Conservation (phyloP, 2,113 vertebrate genomes). For the Poeciliopsis prolifica region DNA sequence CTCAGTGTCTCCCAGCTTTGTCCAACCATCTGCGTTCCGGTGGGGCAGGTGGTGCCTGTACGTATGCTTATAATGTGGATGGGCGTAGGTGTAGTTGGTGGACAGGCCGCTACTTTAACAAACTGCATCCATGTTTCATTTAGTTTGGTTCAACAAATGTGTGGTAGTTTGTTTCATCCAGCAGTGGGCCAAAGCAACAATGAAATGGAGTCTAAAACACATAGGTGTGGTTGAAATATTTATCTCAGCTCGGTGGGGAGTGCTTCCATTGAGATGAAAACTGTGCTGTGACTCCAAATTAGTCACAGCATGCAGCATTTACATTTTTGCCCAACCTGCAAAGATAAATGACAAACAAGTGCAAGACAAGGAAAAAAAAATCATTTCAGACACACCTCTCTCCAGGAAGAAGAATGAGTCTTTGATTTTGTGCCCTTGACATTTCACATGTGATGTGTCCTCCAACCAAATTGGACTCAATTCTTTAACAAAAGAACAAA, state of each 20-base stretch:
- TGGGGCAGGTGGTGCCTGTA: neutral
- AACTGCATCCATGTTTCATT: neutral
- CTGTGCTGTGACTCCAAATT: slow-evolving; percentile 39
- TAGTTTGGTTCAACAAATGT: slow-evolving; percentile 7
- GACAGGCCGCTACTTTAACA: slow-evolving; percentile 17
- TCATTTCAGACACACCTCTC: slow-evolving; percentile 15
- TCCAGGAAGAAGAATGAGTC: slow-evolving; percentile 10
- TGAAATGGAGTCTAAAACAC: slow-evolving; percentile 10
- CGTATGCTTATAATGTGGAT: slow-evolving; percentile 7
- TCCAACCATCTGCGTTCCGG: slow-evolving; percentile 54
- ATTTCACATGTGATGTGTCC: slow-evolving; percentile 24
- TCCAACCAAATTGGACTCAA: neutral
- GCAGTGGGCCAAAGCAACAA: slow-evolving; percentile 1
- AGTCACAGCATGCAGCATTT: slow-evolving; percentile 33
- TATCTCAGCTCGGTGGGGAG: slow-evolving; percentile 24
- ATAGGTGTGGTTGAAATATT: slow-evolving; percentile 2
- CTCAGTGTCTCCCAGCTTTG: slow-evolving; percentile 58
- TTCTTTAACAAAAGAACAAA: neutral
- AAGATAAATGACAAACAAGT: slow-evolving; percentile 27
- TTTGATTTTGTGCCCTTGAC: slow-evolving; percentile 5
- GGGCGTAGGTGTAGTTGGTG: slow-evolving; percentile 15
- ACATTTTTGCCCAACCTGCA: slow-evolving; percentile 45
- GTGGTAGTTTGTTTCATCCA: slow-evolving; percentile 23
- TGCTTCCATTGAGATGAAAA: slow-evolving; percentile 13
- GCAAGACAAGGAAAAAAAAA: slow-evolving; percentile 1